Evolutionary conservation across 2,888 invertebrate species (phyloP).

Genomic region (Aleiodes testaceus): DNA sequence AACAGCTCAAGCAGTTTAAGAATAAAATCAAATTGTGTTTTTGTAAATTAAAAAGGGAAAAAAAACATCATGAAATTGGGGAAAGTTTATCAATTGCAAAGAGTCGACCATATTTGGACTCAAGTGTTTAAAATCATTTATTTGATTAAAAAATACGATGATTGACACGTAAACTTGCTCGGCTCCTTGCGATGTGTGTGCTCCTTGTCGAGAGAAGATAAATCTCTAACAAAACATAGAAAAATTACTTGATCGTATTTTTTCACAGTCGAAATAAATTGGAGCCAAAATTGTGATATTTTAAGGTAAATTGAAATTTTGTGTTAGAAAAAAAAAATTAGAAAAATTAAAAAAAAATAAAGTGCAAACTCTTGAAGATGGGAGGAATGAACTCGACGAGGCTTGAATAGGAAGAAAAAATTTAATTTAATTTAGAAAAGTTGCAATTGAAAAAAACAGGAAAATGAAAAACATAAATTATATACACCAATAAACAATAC

Average conservation of each 20-base stretch:
- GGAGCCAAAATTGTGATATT: conserved; percentile 21
- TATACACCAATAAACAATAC: conserved; percentile 67
- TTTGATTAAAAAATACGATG: background rate
- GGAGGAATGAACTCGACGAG: conserved; percentile 1
- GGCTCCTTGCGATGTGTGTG: conserved; percentile 5
- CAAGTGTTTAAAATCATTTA: background rate
- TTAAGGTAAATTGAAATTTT: conserved; percentile 23
- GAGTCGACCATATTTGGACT: conserved; percentile 29
- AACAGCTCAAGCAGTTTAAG: too few relatives aligned
- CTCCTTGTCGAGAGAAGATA: background rate
- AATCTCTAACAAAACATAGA: background rate
- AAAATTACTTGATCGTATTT: background rate
- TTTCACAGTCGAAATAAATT: conserved; percentile 2
- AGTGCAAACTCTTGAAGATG: background rate
- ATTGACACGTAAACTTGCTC: conserved; percentile 28
- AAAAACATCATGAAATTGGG: background rate
- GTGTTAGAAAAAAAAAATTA: conserved; percentile 1
- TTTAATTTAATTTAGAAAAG: conserved; percentile 17
- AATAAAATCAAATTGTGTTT: too few relatives aligned
- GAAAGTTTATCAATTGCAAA: background rate
- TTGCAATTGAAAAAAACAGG: conserved; percentile 31
- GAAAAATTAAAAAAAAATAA: background rate
- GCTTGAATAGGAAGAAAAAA: conserved; percentile 7
- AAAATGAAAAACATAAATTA: conserved; percentile 59
- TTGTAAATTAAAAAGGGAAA: background rate